Evolutionary conservation across 2,113 vertebrate species (phyloP).

Genomic region (Cercopithecus mona): DNA sequence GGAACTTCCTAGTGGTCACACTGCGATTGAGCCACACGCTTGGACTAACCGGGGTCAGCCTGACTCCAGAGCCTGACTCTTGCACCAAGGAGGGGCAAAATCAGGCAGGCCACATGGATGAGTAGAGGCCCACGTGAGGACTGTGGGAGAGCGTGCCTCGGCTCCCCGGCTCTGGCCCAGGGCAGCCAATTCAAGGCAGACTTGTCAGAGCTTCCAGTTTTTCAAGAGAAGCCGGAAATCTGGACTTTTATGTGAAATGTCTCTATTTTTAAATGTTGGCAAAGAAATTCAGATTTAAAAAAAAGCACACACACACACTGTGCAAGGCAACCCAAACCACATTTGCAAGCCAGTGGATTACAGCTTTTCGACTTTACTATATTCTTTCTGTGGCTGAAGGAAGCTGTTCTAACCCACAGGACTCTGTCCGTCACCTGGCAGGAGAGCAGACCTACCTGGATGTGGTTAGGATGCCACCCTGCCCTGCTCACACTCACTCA

Average conservation of each 20-base stretch:
- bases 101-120: neutral
- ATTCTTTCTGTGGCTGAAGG: neutral
- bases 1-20: neutral
- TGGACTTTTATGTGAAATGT: constrained; percentile 70
- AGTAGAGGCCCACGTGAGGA: neutral
- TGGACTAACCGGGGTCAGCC: neutral
- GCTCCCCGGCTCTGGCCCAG: neutral
- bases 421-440: neutral
- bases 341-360: constrained; percentile 22
- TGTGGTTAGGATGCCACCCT: neutral
- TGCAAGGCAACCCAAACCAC: constrained; percentile 56
- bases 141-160: neutral
- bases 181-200: neutral
- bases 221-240: constrained; percentile 65
- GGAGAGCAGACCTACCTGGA: neutral
- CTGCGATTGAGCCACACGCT: neutral
- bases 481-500: neutral
- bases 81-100: neutral
- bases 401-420: neutral
- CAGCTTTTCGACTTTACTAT: neutral
- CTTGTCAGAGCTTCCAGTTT: constrained; percentile 36
- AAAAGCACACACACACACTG: neutral
- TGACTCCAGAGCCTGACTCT: neutral
- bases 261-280: constrained; percentile 75
- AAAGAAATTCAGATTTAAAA: constrained; percentile 36